Conservation (phyloP, 2,888 invertebrate species). For the Phyllotreta striolata region DNA sequence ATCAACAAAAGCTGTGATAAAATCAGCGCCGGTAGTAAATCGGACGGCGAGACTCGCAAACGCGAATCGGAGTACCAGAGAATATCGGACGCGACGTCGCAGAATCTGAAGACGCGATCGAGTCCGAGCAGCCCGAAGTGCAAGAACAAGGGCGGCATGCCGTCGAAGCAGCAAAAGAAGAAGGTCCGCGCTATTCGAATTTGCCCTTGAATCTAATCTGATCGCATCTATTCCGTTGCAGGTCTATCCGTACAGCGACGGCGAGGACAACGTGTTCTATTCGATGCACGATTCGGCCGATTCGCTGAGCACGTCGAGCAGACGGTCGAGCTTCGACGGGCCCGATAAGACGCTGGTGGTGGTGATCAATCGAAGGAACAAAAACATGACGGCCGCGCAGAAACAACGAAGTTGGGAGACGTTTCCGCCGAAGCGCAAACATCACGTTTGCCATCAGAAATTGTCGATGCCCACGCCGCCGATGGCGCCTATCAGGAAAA, state of each 20-base stretch:
- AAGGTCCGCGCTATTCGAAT: no score
- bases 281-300: slow-evolving; percentile 64
- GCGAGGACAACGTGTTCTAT: slow-evolving; percentile 66
- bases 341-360: slow-evolving; percentile 64
- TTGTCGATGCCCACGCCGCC: slow-evolving; percentile 45
- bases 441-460: slow-evolving; percentile 57
- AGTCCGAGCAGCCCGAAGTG: slow-evolving; percentile 59
- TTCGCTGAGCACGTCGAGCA: slow-evolving; percentile 66
- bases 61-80: slow-evolving; percentile 66
- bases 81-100: slow-evolving; percentile 65
- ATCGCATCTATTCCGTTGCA: no score
- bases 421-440: slow-evolving; percentile 65
- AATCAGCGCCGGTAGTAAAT: slow-evolving; percentile 55
- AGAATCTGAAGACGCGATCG: slow-evolving; percentile 62
- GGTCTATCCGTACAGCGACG: slow-evolving; percentile 66
- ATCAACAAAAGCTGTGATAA: slow-evolving; percentile 61
- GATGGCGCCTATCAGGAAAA: slow-evolving; percentile 64
- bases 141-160: slow-evolving; percentile 54
- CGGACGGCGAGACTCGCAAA: slow-evolving; percentile 51
- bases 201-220: no score
- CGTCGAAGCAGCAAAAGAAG: slow-evolving; percentile 47
- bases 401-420: slow-evolving; percentile 72
- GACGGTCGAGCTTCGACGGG: slow-evolving; percentile 65
- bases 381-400: slow-evolving; percentile 61
- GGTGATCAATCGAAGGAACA: slow-evolving; percentile 61